phyloP scores from a whole-genome alignment of 2,888 invertebrate genomes.

The Drosophila hamatofila region DNA sequence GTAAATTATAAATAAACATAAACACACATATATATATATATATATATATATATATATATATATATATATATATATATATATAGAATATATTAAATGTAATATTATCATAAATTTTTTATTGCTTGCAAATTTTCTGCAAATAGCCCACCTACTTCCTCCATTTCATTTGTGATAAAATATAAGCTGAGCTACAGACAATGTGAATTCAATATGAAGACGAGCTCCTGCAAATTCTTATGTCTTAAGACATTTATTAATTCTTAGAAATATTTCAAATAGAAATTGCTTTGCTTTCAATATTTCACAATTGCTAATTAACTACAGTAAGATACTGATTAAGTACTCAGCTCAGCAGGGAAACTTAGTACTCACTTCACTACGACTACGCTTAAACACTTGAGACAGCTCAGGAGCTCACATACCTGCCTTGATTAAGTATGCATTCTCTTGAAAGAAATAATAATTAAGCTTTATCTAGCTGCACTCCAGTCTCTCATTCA shows the following conservation, averaged over 20 bases:
- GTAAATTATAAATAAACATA: not conserved
- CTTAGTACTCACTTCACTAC: not conserved
- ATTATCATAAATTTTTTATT: not conserved
- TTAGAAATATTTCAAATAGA: not conserved
- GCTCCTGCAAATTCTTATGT: not conserved
- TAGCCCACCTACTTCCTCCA: not conserved
- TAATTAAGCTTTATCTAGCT: conserved; percentile 12
- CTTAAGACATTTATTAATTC: not conserved
- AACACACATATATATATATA: not conserved
- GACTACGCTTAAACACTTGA: conserved; percentile 5
- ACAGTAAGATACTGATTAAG: too few species aligned
- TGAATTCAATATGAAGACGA: not conserved
- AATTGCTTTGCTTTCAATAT: not conserved
- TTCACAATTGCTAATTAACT: not conserved
- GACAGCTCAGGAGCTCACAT: not conserved
- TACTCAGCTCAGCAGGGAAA: not conserved
- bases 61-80: not conserved
- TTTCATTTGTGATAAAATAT: not conserved
- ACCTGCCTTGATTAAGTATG: not conserved
- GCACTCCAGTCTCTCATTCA: not conserved
- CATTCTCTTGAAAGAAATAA: not conserved
- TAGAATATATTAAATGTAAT: not conserved
- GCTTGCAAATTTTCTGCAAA: not conserved
- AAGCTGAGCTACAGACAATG: not conserved
- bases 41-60: too few species aligned